Base-by-base conservation (phyloP, 2,113 vertebrate genomes). In the Oplegnathus fasciatus region DNA sequence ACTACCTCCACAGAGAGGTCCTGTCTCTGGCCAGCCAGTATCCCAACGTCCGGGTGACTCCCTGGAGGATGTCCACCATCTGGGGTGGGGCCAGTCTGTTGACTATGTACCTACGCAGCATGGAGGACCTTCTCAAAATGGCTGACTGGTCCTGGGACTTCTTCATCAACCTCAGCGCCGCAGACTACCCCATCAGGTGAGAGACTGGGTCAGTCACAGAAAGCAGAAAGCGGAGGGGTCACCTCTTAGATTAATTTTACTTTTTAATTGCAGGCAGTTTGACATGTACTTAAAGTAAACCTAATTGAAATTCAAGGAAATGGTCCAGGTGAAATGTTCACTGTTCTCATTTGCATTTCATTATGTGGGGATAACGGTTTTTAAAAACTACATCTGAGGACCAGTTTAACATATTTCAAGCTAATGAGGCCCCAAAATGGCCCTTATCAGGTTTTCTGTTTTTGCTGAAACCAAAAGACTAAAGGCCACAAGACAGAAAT, bases 151-250 rank as follows among this genome's bases (percentile, higher is more conserved):
- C 96, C 5, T 99, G 98, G 98, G 98, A 99, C 93, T 99, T 99
- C 96, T 99, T 99, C 95, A 99, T 99, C 93, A 99, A 99, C 94
- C 97, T 99, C 88, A 99, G 98, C 3, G 98, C 97, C 1, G 98
- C 98, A 0, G 98, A 99, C 94, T 99, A 98, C 72, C 98, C 98
- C 0, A 98, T 99, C 96, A 97, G 98, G 98, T 99, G 90, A 84
- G 81, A 66, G 30, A 44, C 11, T 1, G n/a, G n/a, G n/a, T n/a
- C n/a, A n/a, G n/a, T n/a, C n/a, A n/a, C n/a, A n/a, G n/a, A n/a
- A n/a, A n/a, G n/a, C n/a, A n/a, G n/a, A n/a, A n/a, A n/a, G n/a
- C n/a, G n/a, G n/a, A n/a, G 48, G 72, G 15, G 2, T 28, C 24
- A 52, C 18, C 30, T 34, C 28, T 5, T 32, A 50, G 8, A 32